Percentiles rank a stretch among this genome's conserved stretches.
Conservation (phyloP, 2,113 vertebrate species). For the Reinhardtius hippoglossoides region DNA sequence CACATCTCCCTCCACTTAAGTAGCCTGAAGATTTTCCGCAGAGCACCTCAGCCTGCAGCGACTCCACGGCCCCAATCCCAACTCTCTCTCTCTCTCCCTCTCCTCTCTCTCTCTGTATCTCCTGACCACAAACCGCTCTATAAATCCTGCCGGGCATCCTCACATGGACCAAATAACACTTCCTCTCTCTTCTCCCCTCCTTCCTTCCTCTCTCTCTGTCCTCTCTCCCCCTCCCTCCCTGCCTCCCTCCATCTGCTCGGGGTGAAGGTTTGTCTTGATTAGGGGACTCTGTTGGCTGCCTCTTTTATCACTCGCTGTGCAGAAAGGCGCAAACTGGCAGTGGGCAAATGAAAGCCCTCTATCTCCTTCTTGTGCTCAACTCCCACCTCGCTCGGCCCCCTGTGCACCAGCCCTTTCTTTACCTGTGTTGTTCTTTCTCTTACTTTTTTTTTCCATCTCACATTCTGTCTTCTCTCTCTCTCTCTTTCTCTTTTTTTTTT, state of each 20-base stretch:
- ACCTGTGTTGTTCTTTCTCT: constrained; percentile 59
- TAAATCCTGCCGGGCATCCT: constrained; percentile 66
- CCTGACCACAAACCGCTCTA: constrained; percentile 60
- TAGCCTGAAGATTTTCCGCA: constrained; percentile 53
- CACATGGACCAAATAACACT: constrained; percentile 46
- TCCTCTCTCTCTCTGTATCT: constrained; percentile 49
- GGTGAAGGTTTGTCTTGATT: constrained; percentile 82
- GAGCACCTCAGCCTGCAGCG: constrained; percentile 45
- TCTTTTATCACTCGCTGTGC: constrained; percentile 79
- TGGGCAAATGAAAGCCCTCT: constrained; percentile 79
- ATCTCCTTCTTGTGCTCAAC: constrained; percentile 64
- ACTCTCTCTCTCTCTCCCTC: constrained; percentile 53
- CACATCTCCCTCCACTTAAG: constrained; percentile 59
- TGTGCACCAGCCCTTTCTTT: constrained; percentile 22
- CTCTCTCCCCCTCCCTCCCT: not conserved
- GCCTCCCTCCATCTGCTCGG: constrained; percentile 59
- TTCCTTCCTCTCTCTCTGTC: not conserved
- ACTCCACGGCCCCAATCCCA: constrained; percentile 39
- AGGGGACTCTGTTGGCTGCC: constrained; percentile 72
- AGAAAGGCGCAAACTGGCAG: constrained; percentile 77
- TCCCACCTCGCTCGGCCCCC: constrained; percentile 44
- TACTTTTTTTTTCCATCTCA: constrained; percentile 47
- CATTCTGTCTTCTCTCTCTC: not conserved
- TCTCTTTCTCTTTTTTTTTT: too few relatives aligned
- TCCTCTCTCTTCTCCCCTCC: not conserved